Evolutionary conservation across 2,113 vertebrate species (phyloP), one percentile per base, ranked within the genome.

Genomic region (Ceyx melanurus): DNA sequence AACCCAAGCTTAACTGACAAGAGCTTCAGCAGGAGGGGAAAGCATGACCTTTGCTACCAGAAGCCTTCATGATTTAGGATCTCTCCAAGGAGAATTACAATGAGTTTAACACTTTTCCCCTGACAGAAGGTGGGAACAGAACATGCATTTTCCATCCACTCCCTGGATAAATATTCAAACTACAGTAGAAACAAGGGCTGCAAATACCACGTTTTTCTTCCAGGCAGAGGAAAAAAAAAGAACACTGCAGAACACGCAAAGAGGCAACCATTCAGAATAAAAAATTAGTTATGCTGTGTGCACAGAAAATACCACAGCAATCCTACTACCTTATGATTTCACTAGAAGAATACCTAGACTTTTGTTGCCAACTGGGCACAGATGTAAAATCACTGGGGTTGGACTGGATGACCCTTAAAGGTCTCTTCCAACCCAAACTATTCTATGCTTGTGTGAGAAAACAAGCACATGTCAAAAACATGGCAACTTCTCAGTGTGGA

Each of bases 171-270:
- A 50, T 13, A 61, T 2, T 57, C 45, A 29, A 70, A 48, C 40
- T 57, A 5, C 45, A 35, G 9, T 0, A 43, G 40, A 22, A 70
- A 53, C 22, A 61, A 86, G 65, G 14, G 58, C 15, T 50, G 23
- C 42, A 86, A 77, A 58, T 8, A n/a, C 3, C 72, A 68, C 3
- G 13, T 7, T 11, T 20, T 65, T 68, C 15, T 65, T 72, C 0
- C 1, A 42, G 28, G 0, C 46, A 64, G 0, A n/a, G 29, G 10
- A 56, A 54, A 37, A 37, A 10, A 37, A 71, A 29, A 9, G 8
- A 71, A 40, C 1, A 56, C 1, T 10, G 14, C 37, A 61, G 43
- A 88, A 75, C 10, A n/a, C 6, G 54, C 10, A 26, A 23, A 37
- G 25, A 78, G 4, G 15, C 42, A 50, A 50, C n/a, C 17, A 25